A percentile compares a stretch with the other conserved stretches of the same genome.
Conservation (phyloP, 2,797 vertebrate genomes). For the Lutjanus campechanus region DNA sequence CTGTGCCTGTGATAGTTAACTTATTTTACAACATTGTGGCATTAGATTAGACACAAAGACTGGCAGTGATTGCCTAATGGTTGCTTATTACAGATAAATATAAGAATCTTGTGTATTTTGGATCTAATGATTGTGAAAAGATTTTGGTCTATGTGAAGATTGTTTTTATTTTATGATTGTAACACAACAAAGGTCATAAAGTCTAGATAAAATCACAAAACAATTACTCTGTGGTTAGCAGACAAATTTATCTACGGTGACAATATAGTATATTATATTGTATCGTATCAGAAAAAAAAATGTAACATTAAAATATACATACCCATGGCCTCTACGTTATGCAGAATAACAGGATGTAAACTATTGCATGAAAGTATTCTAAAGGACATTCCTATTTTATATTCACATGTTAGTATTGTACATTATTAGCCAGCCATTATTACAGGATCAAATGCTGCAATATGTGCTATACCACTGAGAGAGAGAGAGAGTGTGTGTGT, state of each 20-base stretch:
- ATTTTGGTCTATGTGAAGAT: background rate
- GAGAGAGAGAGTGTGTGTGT: no score
- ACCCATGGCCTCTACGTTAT: background rate
- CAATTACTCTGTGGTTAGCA: background rate
- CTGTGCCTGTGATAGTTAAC: background rate
- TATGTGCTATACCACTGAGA: constrained; percentile 25
- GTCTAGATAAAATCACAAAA: background rate
- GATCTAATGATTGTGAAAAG: background rate
- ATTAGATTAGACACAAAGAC: background rate
- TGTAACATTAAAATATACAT: background rate
- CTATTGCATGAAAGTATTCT: background rate
- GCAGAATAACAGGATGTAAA: constrained; percentile 20
- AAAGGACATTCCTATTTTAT: constrained; percentile 2
- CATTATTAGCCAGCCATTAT: constrained; percentile 51
- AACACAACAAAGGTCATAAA: background rate
- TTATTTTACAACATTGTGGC: background rate
- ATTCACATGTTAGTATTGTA: constrained; percentile 38
- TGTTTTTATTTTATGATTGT: background rate
- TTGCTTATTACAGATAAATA: background rate
- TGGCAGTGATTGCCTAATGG: background rate
- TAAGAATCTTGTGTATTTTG: background rate
- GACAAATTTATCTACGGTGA: no score
- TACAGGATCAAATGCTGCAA: constrained; percentile 24
- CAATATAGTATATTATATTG: no score
- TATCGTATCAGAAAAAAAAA: background rate